These are phyloP conservation scores for Iselma pallidipennis DNA, from an alignment of 2,888 invertebrate genomes.

Conservation along the genomic window DNA sequence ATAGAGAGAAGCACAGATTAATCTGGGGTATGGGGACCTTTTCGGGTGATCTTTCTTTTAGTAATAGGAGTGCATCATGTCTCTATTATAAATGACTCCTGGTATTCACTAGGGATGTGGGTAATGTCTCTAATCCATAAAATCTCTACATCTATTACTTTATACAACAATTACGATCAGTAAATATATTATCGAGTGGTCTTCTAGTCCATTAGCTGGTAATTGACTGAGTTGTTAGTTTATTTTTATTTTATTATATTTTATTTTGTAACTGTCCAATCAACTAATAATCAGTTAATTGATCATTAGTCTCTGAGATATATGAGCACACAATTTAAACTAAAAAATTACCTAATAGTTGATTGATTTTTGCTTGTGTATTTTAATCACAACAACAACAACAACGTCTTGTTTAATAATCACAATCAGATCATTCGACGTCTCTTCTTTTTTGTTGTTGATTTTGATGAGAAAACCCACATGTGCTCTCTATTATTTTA, in stretches of 20 bases:
- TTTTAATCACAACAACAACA: not conserved
- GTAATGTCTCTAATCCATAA: constrained; percentile 6
- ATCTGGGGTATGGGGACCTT: constrained; percentile 47
- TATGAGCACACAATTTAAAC: not conserved
- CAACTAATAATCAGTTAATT: constrained; percentile 3
- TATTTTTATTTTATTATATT: not conserved
- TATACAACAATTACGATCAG: constrained; percentile 17
- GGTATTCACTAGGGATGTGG: constrained; percentile 38
- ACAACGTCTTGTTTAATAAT: not conserved
- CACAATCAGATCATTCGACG: not conserved
- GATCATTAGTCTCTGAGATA: not conserved
- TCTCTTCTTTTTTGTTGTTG: constrained; percentile 4
- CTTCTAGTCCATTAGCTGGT: constrained; percentile 17
- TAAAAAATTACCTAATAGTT: too few species aligned
- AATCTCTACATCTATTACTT: constrained; percentile 23
- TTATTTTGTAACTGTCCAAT: not conserved
- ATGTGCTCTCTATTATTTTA: constrained; percentile 13
- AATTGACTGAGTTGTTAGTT: constrained; percentile 13
- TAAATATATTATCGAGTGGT: constrained; percentile 21
- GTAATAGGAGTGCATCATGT: constrained; percentile 42
- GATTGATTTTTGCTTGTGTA: not conserved
- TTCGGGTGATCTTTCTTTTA: constrained; percentile 53
- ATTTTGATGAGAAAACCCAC: constrained; percentile 4
- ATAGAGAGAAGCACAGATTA: constrained; percentile 55
- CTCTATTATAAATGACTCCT: constrained; percentile 50